Evolutionary conservation across 2,113 vertebrate species (phyloP), one percentile per base, ranked within the genome.

Genomic region (Scomber japonicus): DNA sequence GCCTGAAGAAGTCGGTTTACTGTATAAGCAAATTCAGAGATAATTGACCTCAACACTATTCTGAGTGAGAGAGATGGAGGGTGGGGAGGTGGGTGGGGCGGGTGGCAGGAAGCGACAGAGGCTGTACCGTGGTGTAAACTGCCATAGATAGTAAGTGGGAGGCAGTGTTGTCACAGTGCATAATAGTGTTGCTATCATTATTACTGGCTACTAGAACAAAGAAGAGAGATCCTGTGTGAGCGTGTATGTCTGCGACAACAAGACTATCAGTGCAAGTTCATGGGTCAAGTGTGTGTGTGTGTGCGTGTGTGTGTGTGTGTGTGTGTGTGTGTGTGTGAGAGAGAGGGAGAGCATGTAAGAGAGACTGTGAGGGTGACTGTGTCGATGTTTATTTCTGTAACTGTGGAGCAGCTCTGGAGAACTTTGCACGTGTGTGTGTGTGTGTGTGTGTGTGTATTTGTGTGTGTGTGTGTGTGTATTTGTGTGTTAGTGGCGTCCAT

Each of bases 21-120:
- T 65, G 49, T 55, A 62, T 75, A 84, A 90, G 85, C 46, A 85
- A 77, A 92, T 92, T 88, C 91, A 89, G 85, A 90, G 89, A 84
- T 93, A 92, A 93, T 88, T 92, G 91, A 93, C 89, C 86, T 84
- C 80, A 85, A 78, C 83, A 81, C 85, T 64, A 21, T 69, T 87
- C 50, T 60, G 82, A 81, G 84, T 63, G 88, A 80, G 84, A 85
- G 24, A 27, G 24, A 27, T 27, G 24, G 24, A 27, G 24, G 24
- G 73, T 24, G 49, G 71, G 14, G 71, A 75, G 66, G 80, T 76
- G 7, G 64, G 53, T 27, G 71, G 67, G 76, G 80, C 57, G 75
- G 77, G 45, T 27, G 21, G 77, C 74, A 24, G 40, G 59, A 10
- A 16, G 56, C 82, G 69, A 83, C 48, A 70, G 82, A 82, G 80